Percentiles rank a stretch among this genome's conserved stretches.
Evolutionary conservation across 1,140 invertebrate species (phyloP).

Genomic region (Lepeophtheirus salmonis): DNA sequence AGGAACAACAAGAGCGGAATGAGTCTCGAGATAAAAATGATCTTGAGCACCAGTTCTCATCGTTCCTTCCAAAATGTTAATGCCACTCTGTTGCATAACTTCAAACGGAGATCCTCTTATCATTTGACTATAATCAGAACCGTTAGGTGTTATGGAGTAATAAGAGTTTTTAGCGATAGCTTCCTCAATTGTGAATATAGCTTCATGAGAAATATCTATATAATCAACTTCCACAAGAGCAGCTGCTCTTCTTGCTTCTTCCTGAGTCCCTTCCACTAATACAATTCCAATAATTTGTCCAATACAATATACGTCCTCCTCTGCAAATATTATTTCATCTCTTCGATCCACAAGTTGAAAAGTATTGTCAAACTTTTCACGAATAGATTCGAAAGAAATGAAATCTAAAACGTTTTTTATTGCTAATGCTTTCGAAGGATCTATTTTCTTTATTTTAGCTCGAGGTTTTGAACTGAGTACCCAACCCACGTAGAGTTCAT

Average conservation of each 20-base stretch:
- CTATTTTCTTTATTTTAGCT: slow-evolving; percentile 53
- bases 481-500: slow-evolving; percentile 53
- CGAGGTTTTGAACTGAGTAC: slow-evolving; percentile 57
- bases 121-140: background rate
- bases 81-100: background rate
- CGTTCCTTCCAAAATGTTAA: slow-evolving; percentile 44
- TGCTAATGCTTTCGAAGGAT: slow-evolving; percentile 34
- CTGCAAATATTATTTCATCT: slow-evolving; percentile 30
- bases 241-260: slow-evolving; percentile 39
- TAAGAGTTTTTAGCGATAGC: slow-evolving; percentile 28
- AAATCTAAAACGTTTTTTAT: background rate
- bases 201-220: slow-evolving; percentile 28
- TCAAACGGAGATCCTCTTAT: background rate
- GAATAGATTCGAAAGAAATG: background rate
- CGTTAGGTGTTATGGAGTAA: background rate
- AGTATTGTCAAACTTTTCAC: background rate
- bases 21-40: slow-evolving; percentile 88
- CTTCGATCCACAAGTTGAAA: background rate
- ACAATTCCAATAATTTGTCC: slow-evolving; percentile 52
- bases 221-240: slow-evolving; percentile 46
- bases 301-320: slow-evolving; percentile 25
- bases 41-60: slow-evolving; percentile 73
- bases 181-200: slow-evolving; percentile 41
- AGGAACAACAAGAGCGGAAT: slow-evolving; percentile 50
- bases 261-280: slow-evolving; percentile 36